Conservation (phyloP, 2,888 invertebrate species). For the Leucozona laternaria region DNA sequence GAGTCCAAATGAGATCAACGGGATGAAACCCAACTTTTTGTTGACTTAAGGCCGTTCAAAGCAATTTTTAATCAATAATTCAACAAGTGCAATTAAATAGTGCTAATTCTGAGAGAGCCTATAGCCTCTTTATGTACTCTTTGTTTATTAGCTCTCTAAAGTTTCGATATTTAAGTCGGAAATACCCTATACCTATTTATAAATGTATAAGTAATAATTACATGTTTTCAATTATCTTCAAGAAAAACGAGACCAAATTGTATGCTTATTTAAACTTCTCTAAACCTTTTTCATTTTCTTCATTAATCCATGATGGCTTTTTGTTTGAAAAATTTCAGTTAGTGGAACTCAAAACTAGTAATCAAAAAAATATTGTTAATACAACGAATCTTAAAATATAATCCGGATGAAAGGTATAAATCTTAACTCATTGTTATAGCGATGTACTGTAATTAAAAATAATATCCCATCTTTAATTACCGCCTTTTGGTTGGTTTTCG, state of each 20-base stretch:
- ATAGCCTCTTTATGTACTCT: too few relatives aligned
- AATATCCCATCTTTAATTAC: conserved; percentile 76
- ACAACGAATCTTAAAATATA: background rate
- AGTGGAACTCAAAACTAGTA: background rate
- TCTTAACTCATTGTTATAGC: background rate
- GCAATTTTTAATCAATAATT: too few relatives aligned
- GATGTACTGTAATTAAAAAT: conserved; percentile 72
- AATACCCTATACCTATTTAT: too few relatives aligned
- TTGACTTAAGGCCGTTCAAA: too few relatives aligned
- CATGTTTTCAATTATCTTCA: background rate
- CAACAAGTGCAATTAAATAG: too few relatives aligned
- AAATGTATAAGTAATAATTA: background rate
- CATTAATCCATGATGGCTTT: background rate
- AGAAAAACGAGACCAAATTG: conserved; percentile 3
- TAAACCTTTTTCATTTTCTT: background rate
- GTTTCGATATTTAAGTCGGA: too few relatives aligned
- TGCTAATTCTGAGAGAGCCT: too few relatives aligned
- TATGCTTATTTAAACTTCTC: background rate
- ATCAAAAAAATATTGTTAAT: background rate
- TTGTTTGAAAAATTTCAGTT: background rate
- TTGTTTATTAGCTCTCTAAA: too few relatives aligned
- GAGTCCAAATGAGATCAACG: too few relatives aligned
- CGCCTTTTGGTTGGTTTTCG: conserved; percentile 75
- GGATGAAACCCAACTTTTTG: too few relatives aligned
- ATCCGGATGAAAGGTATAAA: conserved; percentile 20